phyloP scores from a whole-genome alignment of 2,888 invertebrate species.

The Orthosia incerta region DNA sequence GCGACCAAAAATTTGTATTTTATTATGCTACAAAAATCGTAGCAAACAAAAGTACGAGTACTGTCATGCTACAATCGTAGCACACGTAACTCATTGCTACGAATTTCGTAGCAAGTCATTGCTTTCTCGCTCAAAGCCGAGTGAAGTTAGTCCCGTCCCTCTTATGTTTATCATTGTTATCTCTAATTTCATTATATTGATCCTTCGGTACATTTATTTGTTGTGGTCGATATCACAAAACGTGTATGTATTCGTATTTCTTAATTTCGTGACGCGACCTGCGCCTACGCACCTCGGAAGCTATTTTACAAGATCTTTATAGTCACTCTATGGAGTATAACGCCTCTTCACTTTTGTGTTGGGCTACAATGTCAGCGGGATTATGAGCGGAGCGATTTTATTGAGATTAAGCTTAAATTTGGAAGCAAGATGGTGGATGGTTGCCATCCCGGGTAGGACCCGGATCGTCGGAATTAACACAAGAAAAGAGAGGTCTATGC shows the following conservation, averaged over 20 bases:
- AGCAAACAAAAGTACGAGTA: conserved; percentile 9
- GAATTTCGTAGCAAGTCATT: conserved; percentile 29
- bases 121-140: no score
- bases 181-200: background rate
- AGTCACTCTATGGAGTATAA: conserved; percentile 71
- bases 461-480: no score
- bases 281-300: conserved; percentile 75
- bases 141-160: no score
- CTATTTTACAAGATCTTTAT: conserved; percentile 79
- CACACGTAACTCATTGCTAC: conserved; percentile 27
- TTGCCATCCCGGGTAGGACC: no score
- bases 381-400: conserved; percentile 15
- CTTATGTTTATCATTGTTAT: no score
- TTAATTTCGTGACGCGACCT: conserved; percentile 73
- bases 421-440: no score
- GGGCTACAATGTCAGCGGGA: conserved; percentile 38
- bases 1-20: background rate
- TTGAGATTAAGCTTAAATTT: no score
- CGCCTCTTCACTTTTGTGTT: conserved; percentile 62
- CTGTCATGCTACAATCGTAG: conserved; percentile 37
- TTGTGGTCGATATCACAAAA: conserved; percentile 48
- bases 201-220: conserved; percentile 38
- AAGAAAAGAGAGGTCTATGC: no score
- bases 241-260: conserved; percentile 69
- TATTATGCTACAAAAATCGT: conserved; percentile 9